Base-by-base conservation (phyloP, 2,888 invertebrate species). In the Eupithecia centaureata region DNA sequence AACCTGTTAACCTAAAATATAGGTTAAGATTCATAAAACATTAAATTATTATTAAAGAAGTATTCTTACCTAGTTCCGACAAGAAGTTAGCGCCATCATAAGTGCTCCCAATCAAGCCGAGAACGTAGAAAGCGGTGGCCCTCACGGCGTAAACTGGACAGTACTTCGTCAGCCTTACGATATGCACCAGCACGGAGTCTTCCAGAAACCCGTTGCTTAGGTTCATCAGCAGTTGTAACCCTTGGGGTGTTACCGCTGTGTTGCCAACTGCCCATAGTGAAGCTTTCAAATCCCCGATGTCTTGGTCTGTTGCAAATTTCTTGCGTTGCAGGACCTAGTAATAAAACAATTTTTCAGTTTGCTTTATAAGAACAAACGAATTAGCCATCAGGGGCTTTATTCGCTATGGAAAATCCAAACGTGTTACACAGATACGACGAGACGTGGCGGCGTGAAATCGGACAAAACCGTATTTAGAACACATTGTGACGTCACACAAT, bases 181-280 rank as follows among this genome's bases (percentile, higher is more conserved):
- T 83, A 58, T 89, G 93, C 35, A 94, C 91, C 28, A 89, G 82
- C 7, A 79, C 94, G 1, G 83, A 94, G 76, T 87, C 94, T 81
- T 87, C 94, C 74, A 79, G 79, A 76, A 78, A 86, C 1, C 87
- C 89, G 65, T 82, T 86, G 47, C 88, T 87, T 33, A 95, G 88
- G 38, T 94, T 93, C 80, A 95, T 94, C 33, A 98, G 91, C 78
- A 96, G 95, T 61, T 95, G 95, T 10, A 97, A 94, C 4, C 98
- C 98, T 75, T 95, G 94, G 0, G 94, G 90, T 8, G 97, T 96
- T 0, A 96, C 96, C 2, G 96, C 97, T 13, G 97, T 94, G 86
- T 98, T 97, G 18, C 97, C 97, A 61, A 96, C 85, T 1, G 97
- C 97, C 99, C 99, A 99, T 0, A 99, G 89, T 0, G 98, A 96